These are phyloP conservation scores for Tipula vernalis DNA, from an alignment of 2,888 invertebrate species.

Conservation along the genomic window DNA sequence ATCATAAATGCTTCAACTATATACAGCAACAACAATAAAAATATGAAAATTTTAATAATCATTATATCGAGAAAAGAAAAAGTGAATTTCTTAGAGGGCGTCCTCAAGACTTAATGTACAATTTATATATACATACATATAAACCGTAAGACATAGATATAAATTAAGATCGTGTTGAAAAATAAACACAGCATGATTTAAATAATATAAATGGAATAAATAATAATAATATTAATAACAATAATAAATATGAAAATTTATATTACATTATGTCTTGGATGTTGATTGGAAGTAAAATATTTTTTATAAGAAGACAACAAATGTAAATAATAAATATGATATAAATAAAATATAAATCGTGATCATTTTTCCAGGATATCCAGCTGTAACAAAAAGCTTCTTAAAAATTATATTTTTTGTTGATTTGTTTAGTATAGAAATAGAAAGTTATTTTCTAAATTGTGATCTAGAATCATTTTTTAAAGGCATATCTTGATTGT, in stretches of 20 bases:
- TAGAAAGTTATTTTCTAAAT: background rate
- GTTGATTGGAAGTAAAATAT: background rate
- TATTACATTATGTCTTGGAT: background rate
- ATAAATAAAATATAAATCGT: background rate
- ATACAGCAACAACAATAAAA: background rate
- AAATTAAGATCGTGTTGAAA: constrained; percentile 4
- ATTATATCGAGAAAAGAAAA: background rate
- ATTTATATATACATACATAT: background rate
- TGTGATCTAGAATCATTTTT: background rate
- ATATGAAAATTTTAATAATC: background rate
- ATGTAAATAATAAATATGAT: background rate
- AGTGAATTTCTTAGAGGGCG: background rate
- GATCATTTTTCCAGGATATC: background rate
- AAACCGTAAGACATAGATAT: background rate
- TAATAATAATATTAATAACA: background rate
- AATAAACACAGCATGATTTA: constrained; percentile 4
- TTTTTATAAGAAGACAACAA: background rate
- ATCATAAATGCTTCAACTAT: background rate
- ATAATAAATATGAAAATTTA: background rate
- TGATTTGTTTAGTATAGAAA: background rate
- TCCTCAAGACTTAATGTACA: background rate
- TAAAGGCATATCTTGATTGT: background rate
- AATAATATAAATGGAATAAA: background rate
- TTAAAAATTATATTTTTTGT: background rate
- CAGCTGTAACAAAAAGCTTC: background rate